Base-by-base conservation (phyloP, 2,888 invertebrate genomes). In the Miltochrista miniata region DNA sequence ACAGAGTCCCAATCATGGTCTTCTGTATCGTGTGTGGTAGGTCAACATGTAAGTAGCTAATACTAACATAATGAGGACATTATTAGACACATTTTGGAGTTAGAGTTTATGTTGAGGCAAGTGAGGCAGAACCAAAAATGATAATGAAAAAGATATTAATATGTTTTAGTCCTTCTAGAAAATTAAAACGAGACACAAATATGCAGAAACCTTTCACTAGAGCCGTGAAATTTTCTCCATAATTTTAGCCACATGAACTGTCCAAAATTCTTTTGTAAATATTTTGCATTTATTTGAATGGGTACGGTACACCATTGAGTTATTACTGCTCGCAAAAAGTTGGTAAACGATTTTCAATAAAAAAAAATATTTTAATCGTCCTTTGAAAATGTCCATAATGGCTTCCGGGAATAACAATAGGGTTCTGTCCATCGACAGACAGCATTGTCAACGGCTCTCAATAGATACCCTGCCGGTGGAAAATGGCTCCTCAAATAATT, bases 381-480 rank as follows among this genome's bases (percentile, higher is more conserved):
- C 81, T 85, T 88, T 87, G 83, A 86, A 87, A 85, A 87, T 77
- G 84, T 87, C 87, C 86, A 86, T 89, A 89, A 87, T 87, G 86
- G 87, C 83, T 87, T 87, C 87, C 88, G 84, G 78, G 76, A 74
- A 79, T 81, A 81, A 88, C 88, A 90, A 89, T 85, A 70, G 83
- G 74, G 76, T 81, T 85, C 83, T 85, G 86, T 85, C 83, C 79
- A 83, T 74, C 76, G 86, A 74, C 83, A 76, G 81, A 69, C 76
- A 73, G 81, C 81, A 85, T 89, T 89, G 89, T 90, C 77, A 79
- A 67, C 59, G 68, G 56, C 61, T 68, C 70, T 87, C 81, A 85
- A 87, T 84, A 74, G 81, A 73, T 72, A 71, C 76, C 79, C 74
- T 83, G 76, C 78, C 80, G 71, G 63, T 81, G 83, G 86, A 87